Conservation (phyloP, 2,113 vertebrate genomes). For the Eretmodus cyanostictus region DNA sequence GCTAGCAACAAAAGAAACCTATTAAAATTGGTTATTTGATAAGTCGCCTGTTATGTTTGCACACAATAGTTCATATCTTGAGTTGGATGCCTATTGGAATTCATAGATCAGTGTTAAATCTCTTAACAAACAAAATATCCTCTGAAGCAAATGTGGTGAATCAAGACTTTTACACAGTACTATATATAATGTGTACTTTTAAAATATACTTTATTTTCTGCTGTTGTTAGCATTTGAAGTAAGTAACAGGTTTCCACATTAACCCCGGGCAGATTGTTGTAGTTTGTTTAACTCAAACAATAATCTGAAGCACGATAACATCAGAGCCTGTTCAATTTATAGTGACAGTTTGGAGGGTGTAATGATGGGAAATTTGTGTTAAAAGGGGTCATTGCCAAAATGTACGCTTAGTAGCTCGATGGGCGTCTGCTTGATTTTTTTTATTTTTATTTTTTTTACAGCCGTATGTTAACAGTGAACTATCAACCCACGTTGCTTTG, state of each 20-base stretch:
- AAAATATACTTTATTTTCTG: neutral
- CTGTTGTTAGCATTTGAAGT: neutral
- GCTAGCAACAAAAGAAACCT: neutral
- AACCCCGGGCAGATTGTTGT: neutral
- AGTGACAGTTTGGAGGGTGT: neutral
- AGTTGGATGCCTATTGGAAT: neutral
- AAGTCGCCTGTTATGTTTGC: neutral
- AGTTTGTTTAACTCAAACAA: neutral
- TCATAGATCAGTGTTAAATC: neutral
- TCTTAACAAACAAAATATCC: neutral
- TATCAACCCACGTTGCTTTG: neutral
- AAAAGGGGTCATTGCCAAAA: neutral
- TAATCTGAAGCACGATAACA: neutral
- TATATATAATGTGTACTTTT: neutral
- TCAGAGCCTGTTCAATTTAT: neutral
- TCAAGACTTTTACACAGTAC: neutral
- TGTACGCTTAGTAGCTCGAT: neutral
- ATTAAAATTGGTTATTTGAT: neutral
- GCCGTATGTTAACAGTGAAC: neutral
- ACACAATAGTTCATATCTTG: neutral
- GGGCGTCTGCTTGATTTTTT: neutral
- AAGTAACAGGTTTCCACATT: neutral
- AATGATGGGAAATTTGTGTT: neutral
- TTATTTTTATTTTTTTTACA: neutral
- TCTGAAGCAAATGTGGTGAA: neutral